Conservation (phyloP, 2,888 invertebrate species). For the Allacma fusca region DNA sequence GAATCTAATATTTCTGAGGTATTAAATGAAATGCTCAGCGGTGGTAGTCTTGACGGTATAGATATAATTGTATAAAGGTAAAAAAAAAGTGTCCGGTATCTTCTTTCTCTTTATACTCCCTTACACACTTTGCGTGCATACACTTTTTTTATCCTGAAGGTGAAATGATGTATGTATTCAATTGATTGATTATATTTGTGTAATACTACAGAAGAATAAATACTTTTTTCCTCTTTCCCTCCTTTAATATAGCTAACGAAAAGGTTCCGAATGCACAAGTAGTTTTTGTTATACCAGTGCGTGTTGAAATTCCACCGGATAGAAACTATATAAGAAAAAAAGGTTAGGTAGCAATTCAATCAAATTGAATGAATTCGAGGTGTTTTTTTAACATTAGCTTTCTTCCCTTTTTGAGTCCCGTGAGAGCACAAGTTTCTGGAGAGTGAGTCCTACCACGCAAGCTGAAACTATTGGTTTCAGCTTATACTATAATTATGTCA, state of each 20-base stretch:
- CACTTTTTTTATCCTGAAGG: not conserved
- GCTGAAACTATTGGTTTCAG: not conserved
- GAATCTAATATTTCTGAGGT: not conserved
- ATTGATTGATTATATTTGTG: constrained; percentile 24
- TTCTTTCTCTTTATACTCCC: not conserved
- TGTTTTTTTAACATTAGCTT: constrained; percentile 7
- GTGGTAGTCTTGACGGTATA: no score
- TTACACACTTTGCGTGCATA: not conserved
- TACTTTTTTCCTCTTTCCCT: constrained; percentile 11
- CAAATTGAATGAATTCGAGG: not conserved
- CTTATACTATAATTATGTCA: no score
- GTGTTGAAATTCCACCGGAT: not conserved
- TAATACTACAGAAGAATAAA: not conserved
- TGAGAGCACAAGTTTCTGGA: not conserved
- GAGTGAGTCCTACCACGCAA: not conserved
- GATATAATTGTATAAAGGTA: not conserved
- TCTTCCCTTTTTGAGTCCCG: not conserved
- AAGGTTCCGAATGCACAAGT: no score
- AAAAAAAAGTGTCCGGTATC: not conserved
- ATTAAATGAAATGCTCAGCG: not conserved
- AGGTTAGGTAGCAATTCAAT: constrained; percentile 12
- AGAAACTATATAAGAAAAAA: not conserved
- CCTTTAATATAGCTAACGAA: not conserved
- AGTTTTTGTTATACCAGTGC: not conserved
- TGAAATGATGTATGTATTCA: constrained; percentile 19